Conservation (phyloP, 2,888 invertebrate species). For the Drosophila anomelani region DNA sequence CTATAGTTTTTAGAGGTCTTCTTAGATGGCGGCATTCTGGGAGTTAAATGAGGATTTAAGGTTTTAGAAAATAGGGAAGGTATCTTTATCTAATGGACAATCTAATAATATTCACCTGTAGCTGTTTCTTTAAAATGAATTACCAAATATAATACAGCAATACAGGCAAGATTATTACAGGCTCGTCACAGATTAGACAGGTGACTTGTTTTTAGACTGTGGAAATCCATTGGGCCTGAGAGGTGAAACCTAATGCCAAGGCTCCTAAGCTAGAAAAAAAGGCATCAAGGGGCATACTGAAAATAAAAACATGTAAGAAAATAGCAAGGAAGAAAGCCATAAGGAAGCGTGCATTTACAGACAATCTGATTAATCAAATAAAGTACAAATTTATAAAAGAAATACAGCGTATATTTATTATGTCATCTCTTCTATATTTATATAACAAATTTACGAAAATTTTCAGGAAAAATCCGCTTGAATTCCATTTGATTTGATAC, state of each 20-base stretch:
- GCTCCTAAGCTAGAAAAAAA: background rate
- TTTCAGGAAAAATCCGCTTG: no score
- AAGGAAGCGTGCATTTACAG: no score
- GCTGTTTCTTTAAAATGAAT: background rate
- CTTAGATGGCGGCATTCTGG: background rate
- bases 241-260: background rate
- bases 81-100: background rate
- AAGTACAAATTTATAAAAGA: no score
- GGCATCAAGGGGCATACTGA: background rate
- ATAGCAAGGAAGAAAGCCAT: background rate
- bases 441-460: no score
- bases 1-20: background rate
- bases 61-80: background rate
- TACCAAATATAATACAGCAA: conserved; percentile 2
- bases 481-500: no score
- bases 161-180: background rate
- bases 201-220: background rate
- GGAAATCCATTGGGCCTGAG: no score
- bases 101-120: background rate
- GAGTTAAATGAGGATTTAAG: background rate
- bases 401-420: no score
- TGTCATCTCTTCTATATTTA: no score
- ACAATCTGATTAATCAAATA: no score
- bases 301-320: background rate
- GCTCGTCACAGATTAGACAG: background rate